Base-by-base conservation (phyloP, 2,888 invertebrate species). In the Sialis lutaria region DNA sequence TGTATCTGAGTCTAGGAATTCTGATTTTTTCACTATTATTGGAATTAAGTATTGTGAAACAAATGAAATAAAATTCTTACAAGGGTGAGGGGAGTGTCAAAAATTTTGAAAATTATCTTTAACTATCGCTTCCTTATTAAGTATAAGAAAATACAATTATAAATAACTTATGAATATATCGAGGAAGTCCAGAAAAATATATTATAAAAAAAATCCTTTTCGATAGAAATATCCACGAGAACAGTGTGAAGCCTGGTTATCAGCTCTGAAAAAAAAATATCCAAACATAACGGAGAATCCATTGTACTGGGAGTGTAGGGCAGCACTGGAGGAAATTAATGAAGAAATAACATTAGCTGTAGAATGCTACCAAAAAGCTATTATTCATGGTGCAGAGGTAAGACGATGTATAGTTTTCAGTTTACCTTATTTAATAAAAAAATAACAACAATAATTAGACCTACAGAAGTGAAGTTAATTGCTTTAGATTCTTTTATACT, bases 291-390 rank as follows among this genome's bases (percentile, higher is more conserved):
- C 64, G 0, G 59, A 67, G 4, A 59, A 61, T 1, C 69, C 73
- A 0, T 63, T 67, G 1, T 76, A 75, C 56, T 77, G 77, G 76
- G 75, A 76, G 56, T 75, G 75, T 49, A 58, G 73, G 1, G 75
- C 75, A 0, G 71, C 72, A 0, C 57, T 76, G 0, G 75, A 75
- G 55, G 72, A 74, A 56, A 52, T 62, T 0, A 55, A 70, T 0
- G 75, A 75, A 0, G 70, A 77, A 55, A 58, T 75, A 37, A 65
- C 68, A 1, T 65, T 67, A 8, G 74, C 75, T 1, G 67, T 75
- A n/a, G 67, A 73, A 49, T 75, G 71, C 57, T 75, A 73, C 66
- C 69, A 71, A 50, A 67, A 70, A 40, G 75, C 75, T 12, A 68
- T 75, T 9, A 65, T 69, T 10, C 71, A 69, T 42, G 76, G 76